A percentile compares a stretch with the other conserved stretches of the same genome.
These are phyloP conservation scores for Rousettus madagascariensis DNA, from an alignment of 2,797 vertebrate species.

Conservation along the genomic window DNA sequence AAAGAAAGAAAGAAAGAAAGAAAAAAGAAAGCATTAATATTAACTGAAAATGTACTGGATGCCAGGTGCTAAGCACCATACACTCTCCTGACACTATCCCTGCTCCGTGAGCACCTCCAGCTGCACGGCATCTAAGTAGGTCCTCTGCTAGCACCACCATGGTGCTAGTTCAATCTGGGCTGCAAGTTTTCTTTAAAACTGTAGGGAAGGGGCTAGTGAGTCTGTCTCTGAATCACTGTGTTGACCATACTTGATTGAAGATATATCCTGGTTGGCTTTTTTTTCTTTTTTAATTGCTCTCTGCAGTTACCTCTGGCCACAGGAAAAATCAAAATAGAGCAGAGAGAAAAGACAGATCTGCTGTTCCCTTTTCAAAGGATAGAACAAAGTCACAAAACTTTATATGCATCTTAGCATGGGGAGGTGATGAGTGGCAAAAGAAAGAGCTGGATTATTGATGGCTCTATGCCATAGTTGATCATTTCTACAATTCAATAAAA, in stretches of 20 bases:
- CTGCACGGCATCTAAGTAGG: neutral
- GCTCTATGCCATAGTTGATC: neutral
- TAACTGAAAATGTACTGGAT: neutral
- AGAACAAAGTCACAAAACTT: neutral
- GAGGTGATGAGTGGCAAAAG: neutral
- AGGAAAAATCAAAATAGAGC: neutral
- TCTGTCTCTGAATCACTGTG: neutral
- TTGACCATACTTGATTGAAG: neutral
- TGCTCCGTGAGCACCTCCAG: neutral
- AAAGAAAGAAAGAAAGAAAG: neutral
- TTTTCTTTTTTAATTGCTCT: neutral
- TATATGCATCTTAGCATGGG: neutral
- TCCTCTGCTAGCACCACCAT: too few species aligned
- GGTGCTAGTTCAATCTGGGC: neutral
- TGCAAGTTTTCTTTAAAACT: neutral
- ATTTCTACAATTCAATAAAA: neutral
- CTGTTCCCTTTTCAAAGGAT: neutral
- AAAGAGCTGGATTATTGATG: neutral
- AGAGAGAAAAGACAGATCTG: neutral
- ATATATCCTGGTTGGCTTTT: neutral
- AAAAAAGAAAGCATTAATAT: neutral
- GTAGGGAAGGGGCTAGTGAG: neutral
- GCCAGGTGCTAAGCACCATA: accelerated
- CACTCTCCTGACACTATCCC: neutral
- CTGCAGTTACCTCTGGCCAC: neutral